Evolutionary conservation across 2,797 vertebrate species (phyloP), one percentile per base, ranked within the genome.

Genomic region (Brachyrhaphis roseni): DNA sequence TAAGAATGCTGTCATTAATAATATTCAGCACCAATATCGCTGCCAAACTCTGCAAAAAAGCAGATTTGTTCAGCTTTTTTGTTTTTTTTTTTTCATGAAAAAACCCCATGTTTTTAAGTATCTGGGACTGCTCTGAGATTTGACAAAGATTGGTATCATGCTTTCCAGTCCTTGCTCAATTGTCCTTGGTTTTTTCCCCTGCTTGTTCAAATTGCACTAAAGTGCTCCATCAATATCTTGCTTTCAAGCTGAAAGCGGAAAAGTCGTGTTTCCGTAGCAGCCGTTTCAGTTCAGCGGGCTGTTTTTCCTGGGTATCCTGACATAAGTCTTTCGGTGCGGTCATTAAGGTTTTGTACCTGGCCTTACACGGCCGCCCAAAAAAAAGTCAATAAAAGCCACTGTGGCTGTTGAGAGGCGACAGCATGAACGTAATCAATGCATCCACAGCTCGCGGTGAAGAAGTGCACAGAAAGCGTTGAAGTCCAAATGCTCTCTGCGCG

Each of bases 311-410:
- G 43, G 31, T 73, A 59, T 86, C 87, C 72, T 78, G 75, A 88
- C 82, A 81, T 59, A 72, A 78, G 80, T 87, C 75, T 86, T 87
- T 85, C 76, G 75, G 79, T 53, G 49, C 0, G n/a, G 87, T 68
- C 87, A 88, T 90, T 91, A 90, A 78, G 85, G 83, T 86, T 90
- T 91, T 88, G 88, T 84, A 90, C 86, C 76, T 84, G 82, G 73
- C 84, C 72, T 87, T 83, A 85, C 86, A 55, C 36, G 74, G 75
- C 80, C 88, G 86, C 66, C 41, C 49, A 23, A 77, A 79, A 43
- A 43, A 88, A 90, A 85, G 93, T 92, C 92, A 85, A 90, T 93
- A 88, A 78, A 78, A 86, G 74, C 83, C 82, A 80, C 82, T 87
- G 87, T 78, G 71, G 82, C 78, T 78, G 73, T 78, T 84, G 86